Evolutionary conservation across 2,797 vertebrate species (phyloP).

Genomic region (Helicolenus hilgendorfi): DNA sequence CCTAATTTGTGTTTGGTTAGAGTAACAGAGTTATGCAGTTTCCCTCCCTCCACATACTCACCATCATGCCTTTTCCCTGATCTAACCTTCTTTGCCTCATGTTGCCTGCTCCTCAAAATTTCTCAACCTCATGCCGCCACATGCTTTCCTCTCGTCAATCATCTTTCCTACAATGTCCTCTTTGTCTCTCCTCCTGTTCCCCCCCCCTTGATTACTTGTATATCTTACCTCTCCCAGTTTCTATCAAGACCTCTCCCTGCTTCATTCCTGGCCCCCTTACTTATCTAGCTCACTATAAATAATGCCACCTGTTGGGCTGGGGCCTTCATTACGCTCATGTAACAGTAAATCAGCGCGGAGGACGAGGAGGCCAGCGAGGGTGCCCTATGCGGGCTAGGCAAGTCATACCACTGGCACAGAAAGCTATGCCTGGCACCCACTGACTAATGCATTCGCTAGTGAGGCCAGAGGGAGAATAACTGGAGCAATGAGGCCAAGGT

Average conservation of each 20-base stretch:
- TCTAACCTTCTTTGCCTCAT: not conserved
- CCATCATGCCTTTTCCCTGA: not conserved
- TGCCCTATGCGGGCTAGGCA: slow-evolving; percentile 54
- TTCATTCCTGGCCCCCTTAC: slow-evolving; percentile 18
- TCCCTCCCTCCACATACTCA: not conserved
- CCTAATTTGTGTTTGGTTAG: slow-evolving; percentile 45
- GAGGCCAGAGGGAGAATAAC: slow-evolving; percentile 72
- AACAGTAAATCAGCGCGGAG: slow-evolving; percentile 62
- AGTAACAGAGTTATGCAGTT: not conserved
- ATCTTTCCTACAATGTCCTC: not conserved
- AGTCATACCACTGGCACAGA: slow-evolving; percentile 69
- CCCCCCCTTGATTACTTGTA: not conserved
- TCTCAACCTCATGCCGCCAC: not conserved
- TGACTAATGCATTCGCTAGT: slow-evolving; percentile 74
- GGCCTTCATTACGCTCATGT: slow-evolving; percentile 74
- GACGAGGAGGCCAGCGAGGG: slow-evolving; percentile 47
- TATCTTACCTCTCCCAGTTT: not conserved
- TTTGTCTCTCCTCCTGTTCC: not conserved
- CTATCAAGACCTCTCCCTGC: slow-evolving; percentile 10
- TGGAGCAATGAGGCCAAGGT: slow-evolving; percentile 82
- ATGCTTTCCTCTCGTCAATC: slow-evolving; percentile 16
- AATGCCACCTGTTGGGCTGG: slow-evolving; percentile 88
- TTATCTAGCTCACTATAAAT: slow-evolving; percentile 76
- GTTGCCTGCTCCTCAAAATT: not conserved
- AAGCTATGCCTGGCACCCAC: slow-evolving; percentile 80